Conservation (phyloP, 2,113 vertebrate species). For the Mixornis gularis region DNA sequence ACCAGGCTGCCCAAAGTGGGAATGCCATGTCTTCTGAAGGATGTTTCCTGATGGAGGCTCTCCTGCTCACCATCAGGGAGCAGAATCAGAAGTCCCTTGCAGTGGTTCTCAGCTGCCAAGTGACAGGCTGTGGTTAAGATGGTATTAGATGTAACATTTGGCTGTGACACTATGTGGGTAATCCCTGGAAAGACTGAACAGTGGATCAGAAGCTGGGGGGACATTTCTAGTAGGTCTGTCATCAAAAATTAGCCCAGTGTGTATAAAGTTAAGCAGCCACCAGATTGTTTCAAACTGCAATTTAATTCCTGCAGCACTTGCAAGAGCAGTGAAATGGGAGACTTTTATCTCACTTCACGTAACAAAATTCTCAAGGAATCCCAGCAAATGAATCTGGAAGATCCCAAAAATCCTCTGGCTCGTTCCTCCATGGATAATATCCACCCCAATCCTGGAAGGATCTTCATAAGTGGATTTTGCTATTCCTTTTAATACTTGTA, state of each 20-base stretch:
- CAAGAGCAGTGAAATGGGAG: background rate
- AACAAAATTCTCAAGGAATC: background rate
- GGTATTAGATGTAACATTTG: background rate
- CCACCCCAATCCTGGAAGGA: background rate
- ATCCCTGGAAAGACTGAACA: background rate
- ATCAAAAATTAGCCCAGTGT: background rate
- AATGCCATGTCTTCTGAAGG: background rate
- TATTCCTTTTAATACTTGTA: background rate
- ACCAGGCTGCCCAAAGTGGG: background rate
- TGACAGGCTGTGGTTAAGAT: background rate
- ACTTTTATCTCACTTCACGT: background rate
- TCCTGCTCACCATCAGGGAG: background rate
- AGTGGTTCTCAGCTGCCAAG: background rate
- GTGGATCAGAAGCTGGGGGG: background rate
- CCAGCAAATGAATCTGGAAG: background rate
- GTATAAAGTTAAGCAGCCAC: background rate
- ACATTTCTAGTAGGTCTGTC: background rate
- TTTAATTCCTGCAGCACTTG: background rate
- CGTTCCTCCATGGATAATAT: background rate
- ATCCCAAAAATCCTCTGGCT: background rate
- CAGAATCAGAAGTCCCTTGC: background rate
- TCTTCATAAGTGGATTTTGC: background rate
- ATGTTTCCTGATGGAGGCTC: background rate
- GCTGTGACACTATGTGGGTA: fast-evolving
- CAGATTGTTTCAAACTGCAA: background rate